These are phyloP conservation scores for Zaprionus tsacasi DNA, from an alignment of 1,140 invertebrate species.

Conservation along the genomic window DNA sequence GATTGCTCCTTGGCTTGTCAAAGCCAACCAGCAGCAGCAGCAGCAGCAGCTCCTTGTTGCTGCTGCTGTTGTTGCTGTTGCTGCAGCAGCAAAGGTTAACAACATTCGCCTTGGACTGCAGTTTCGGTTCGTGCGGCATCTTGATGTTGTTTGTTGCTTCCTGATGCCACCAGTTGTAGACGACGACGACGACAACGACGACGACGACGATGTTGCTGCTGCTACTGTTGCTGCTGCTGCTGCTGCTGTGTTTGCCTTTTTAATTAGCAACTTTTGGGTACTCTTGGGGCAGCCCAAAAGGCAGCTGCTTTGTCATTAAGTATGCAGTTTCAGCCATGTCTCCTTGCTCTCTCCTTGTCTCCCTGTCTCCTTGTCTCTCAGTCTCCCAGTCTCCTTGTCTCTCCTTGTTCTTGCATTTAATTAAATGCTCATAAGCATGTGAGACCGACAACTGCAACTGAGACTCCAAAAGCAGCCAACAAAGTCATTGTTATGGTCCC, in stretches of 20 bases:
- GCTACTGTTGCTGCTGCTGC: slow-evolving; percentile 25
- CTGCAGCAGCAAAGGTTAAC: slow-evolving; percentile 69
- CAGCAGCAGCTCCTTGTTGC: slow-evolving; percentile 54
- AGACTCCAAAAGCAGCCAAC: slow-evolving; percentile 30
- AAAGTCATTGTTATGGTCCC: slow-evolving; percentile 67
- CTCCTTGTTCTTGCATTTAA: slow-evolving; percentile 80
- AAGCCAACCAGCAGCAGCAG: slow-evolving; percentile 47
- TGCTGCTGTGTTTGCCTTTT: slow-evolving; percentile 69
- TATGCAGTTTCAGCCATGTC: slow-evolving; percentile 60
- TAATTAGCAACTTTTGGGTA: slow-evolving; percentile 80
- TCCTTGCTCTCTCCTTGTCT: neutral
- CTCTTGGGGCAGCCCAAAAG: slow-evolving; percentile 66
- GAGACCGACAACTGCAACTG: slow-evolving; percentile 40
- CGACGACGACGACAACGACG: neutral
- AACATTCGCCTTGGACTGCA: slow-evolving; percentile 60
- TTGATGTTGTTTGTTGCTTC: slow-evolving; percentile 71
- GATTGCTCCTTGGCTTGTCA: slow-evolving; percentile 80
- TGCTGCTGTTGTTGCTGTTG: slow-evolving; percentile 44
- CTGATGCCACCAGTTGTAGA: slow-evolving; percentile 30
- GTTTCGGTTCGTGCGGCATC: slow-evolving; percentile 76
- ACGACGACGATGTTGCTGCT: slow-evolving; percentile 25
- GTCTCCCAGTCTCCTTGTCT: neutral
- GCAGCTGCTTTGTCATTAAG: slow-evolving; percentile 68
- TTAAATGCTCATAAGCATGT: slow-evolving; percentile 82
- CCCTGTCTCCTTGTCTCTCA: too few relatives aligned